These are phyloP conservation scores for Periplaneta americana DNA, from an alignment of 1,140 invertebrate genomes.

Conservation along the genomic window DNA sequence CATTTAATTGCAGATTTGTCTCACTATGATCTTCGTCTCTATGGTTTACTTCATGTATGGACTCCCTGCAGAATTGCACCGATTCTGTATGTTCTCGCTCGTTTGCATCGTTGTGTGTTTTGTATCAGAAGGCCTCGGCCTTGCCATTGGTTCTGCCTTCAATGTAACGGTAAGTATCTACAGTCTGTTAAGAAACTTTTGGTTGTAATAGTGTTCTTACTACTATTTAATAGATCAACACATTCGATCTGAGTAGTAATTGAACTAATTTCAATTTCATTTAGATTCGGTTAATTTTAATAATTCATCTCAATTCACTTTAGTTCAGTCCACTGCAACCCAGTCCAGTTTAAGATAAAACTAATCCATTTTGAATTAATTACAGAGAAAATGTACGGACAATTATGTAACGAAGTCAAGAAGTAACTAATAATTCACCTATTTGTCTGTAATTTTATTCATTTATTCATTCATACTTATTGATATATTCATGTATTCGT, in stretches of 20 bases:
- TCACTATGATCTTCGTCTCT: slow-evolving; percentile 50
- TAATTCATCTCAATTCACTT: too few species aligned
- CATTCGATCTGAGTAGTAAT: background rate
- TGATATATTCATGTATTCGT: too few species aligned
- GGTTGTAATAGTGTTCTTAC: too few species aligned
- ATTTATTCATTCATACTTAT: too few species aligned
- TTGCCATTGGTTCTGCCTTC: slow-evolving; percentile 62
- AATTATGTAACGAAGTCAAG: too few species aligned
- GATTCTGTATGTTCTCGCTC: slow-evolving; percentile 58
- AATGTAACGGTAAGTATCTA: slow-evolving; percentile 55
- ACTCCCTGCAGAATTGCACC: slow-evolving; percentile 41
- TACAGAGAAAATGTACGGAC: too few species aligned
- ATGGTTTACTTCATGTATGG: slow-evolving; percentile 55
- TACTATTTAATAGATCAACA: background rate
- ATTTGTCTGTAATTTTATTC: too few species aligned
- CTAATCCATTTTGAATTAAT: too few species aligned
- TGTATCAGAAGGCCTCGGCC: slow-evolving; percentile 69
- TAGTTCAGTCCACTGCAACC: too few species aligned
- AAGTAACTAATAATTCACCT: too few species aligned
- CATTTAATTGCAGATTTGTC: slow-evolving; percentile 37
- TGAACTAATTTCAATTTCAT: background rate
- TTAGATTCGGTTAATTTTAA: background rate
- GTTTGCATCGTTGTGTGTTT: slow-evolving; percentile 61
- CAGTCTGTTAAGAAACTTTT: background rate
- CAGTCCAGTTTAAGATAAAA: too few species aligned